phyloP scores from a whole-genome alignment of 2,888 invertebrate genomes.

The Dicyrtomina minuta region DNA sequence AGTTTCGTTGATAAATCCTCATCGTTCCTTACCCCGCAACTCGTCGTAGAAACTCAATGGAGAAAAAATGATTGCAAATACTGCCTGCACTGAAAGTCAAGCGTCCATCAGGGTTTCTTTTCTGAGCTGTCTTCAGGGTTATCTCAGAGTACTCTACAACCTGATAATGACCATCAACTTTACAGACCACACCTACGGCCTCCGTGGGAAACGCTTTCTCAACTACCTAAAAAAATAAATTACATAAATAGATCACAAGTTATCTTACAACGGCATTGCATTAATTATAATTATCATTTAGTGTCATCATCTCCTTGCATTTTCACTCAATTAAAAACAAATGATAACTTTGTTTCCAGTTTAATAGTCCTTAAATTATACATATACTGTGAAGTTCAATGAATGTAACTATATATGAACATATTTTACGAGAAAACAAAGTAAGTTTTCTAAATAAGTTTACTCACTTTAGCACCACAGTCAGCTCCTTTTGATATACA shows the following conservation, averaged over 20 bases:
- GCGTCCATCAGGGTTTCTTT: slow-evolving; percentile 72
- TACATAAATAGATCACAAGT: not conserved
- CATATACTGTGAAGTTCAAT: not conserved
- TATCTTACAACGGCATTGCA: not conserved
- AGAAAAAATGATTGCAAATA: slow-evolving; percentile 98
- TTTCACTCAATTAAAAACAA: not conserved
- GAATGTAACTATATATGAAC: not conserved
- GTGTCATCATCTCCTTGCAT: not conserved
- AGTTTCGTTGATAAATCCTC: no score
- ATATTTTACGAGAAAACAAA: not conserved
- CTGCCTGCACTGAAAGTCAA: slow-evolving; percentile 92
- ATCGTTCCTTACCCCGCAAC: slow-evolving; percentile 63
- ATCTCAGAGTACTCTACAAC: slow-evolving; percentile 98
- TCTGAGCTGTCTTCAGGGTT: slow-evolving; percentile 79
- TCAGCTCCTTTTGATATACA: slow-evolving; percentile 86
- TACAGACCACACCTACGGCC: slow-evolving; percentile 93
- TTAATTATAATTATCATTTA: not conserved
- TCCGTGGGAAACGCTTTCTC: slow-evolving; percentile 88
- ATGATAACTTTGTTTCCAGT: not conserved
- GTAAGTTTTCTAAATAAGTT: not conserved
- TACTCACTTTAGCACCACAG: slow-evolving; percentile 86
- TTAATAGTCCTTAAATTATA: not conserved
- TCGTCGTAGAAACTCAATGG: slow-evolving; percentile 75
- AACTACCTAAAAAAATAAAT: slow-evolving; percentile 62
- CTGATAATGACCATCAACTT: slow-evolving; percentile 85